These are phyloP conservation scores for Entomobrya proxima DNA, from an alignment of 2,888 invertebrate species.

Conservation along the genomic window DNA sequence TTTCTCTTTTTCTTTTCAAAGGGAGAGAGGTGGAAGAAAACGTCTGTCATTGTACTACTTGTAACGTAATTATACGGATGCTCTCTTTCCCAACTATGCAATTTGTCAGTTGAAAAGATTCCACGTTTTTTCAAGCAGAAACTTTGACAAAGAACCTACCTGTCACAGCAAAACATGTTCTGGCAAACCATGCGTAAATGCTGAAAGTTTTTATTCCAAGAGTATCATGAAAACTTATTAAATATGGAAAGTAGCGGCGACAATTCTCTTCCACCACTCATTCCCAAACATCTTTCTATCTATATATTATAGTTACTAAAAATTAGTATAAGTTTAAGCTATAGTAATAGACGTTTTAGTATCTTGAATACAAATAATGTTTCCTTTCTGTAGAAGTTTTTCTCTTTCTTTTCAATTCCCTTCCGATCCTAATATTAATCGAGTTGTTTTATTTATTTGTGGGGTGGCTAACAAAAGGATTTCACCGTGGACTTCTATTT, in stretches of 20 bases:
- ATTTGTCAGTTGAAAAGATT: neutral
- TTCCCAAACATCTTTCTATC: conserved; percentile 14
- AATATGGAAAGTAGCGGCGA: neutral
- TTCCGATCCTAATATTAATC: conserved; percentile 43
- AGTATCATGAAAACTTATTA: neutral
- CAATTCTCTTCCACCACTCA: conserved; percentile 3
- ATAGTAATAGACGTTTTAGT: conserved; percentile 9
- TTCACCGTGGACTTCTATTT: conserved; percentile 99
- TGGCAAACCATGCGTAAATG: neutral
- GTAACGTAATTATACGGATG: neutral
- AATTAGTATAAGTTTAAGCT: neutral
- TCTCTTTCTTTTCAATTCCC: neutral
- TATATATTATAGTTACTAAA: neutral
- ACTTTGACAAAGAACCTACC: neutral
- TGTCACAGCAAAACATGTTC: neutral
- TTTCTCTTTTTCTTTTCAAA: conserved; percentile 4
- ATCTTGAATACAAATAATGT: neutral
- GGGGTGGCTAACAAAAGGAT: conserved; percentile 79
- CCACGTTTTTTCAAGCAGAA: neutral
- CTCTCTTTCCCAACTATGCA: neutral
- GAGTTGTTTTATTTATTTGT: conserved; percentile 50
- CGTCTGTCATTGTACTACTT: neutral
- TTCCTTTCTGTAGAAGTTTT: conserved; percentile 26
- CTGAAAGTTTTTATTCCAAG: neutral
- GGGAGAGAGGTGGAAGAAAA: neutral